Evolutionary conservation across 2,888 invertebrate genomes (phyloP), one percentile per base, ranked within the genome.

Genomic region (Clepsis dumicolana): DNA sequence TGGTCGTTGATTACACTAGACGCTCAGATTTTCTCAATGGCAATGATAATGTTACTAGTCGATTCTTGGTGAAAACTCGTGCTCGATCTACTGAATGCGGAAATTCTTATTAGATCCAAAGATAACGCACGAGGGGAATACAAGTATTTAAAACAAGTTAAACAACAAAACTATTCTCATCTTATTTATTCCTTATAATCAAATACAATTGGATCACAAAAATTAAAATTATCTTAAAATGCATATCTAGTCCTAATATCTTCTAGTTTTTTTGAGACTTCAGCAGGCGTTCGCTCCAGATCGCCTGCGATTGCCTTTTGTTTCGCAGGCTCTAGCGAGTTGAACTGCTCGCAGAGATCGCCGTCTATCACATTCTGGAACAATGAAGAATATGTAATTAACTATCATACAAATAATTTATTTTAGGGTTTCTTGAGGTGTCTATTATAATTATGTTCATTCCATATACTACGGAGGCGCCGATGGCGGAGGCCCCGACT

Each of bases 161-260:
- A 65, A 65, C 52, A 53, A 0, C n/a, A 27, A 5, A 16, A 61
- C 16, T 56, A 67, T 27, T 48, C 48, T 63, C 57, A 57, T 48
- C 53, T 56, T 18, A 59, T 64, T 64, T 68, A 64, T 52, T 63
- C 41, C 56, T 59, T 68, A 68, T 63, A 25, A 62, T 57, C 38
- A 67, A 67, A 63, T 59, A 18, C 41, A 57, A 56, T 67, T 50
- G n/a, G 27, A 61, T 62, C 54, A 63, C 50, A 68, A 53, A 59
- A 64, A 67, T 59, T 62, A 69, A 65, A 4, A 38, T 50, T 64
- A 80, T 77, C 81, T 96, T 97, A 99, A 95, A 99, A 99, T 7
- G 99, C 99, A 86, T 99, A 99, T 94, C 99, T 96, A 48, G 99
- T 99, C 87, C 99, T 95, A 79, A 99, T 98, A 88, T 99, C 99